Evolutionary conservation across 2,888 invertebrate species (phyloP).

Genomic region (Erebia epiphron): DNA sequence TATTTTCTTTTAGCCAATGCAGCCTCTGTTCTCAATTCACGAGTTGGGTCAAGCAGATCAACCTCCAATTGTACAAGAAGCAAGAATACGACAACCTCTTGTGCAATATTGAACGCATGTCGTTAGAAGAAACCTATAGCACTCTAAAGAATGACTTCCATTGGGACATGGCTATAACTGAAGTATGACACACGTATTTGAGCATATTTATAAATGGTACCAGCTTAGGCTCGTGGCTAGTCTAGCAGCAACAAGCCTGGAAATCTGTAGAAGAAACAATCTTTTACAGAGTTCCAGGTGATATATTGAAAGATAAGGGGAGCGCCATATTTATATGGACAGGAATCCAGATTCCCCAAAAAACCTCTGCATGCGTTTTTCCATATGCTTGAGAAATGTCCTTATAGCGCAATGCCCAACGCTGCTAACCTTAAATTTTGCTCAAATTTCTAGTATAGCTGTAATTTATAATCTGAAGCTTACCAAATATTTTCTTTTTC

Average conservation of each 20-base stretch:
- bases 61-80: conserved; percentile 80
- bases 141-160: conserved; percentile 76
- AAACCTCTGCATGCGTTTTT: too few species aligned
- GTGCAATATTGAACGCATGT: conserved; percentile 71
- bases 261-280: too few species aligned
- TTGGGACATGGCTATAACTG: conserved; percentile 82
- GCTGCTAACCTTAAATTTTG: too few species aligned
- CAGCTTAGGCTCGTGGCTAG: too few species aligned
- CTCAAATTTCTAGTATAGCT: too few species aligned
- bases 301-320: too few species aligned
- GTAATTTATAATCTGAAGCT: not conserved
- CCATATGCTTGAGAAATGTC: too few species aligned
- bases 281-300: too few species aligned
- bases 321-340: too few species aligned
- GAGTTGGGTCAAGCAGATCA: conserved; percentile 79
- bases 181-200: conserved; percentile 59
- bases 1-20: conserved; percentile 64
- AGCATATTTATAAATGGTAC: not conserved
- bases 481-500: conserved; percentile 20
- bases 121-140: conserved; percentile 61
- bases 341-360: too few species aligned
- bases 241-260: too few species aligned
- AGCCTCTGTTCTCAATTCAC: conserved; percentile 74
- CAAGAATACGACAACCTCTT: conserved; percentile 77
- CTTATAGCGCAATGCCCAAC: too few species aligned